Evolutionary conservation across 2,888 invertebrate genomes (phyloP).

Genomic region (Hydraecia micacea): DNA sequence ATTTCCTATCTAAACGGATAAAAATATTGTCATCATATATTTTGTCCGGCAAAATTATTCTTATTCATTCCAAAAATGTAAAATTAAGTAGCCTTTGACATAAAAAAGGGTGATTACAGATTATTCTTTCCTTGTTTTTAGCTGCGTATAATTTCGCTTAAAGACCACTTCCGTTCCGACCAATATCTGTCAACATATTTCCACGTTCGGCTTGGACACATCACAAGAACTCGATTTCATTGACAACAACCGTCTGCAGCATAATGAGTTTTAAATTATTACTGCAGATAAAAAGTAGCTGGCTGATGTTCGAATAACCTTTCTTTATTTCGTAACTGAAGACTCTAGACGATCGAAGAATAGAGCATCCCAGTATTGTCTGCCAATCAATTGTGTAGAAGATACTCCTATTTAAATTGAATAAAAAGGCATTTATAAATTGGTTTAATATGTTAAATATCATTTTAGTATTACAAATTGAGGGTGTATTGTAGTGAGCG

Average conservation of each 20-base stretch:
- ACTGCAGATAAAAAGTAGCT: conserved; percentile 88
- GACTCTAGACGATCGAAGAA: conserved; percentile 74
- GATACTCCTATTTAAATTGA: conserved; percentile 52
- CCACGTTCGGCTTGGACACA: conserved; percentile 86
- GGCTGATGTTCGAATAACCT: conserved; percentile 82
- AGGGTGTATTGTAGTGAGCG: conserved; percentile 60
- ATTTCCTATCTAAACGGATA: conserved; percentile 10
- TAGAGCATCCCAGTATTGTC: conserved; percentile 54
- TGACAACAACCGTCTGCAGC: conserved; percentile 86
- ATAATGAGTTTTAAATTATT: conserved; percentile 90
- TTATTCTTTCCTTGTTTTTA: conserved; percentile 87
- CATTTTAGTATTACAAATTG: conserved; percentile 57
- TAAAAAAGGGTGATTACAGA: conserved; percentile 80
- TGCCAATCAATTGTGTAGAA: conserved; percentile 50
- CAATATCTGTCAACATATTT: conserved; percentile 90
- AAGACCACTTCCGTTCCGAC: conserved; percentile 88
- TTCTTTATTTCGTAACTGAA: conserved; percentile 83
- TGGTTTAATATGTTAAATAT: conserved; percentile 47
- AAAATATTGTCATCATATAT: conserved; percentile 15
- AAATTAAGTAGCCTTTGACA: conserved; percentile 78
- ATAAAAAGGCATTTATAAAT: conserved; percentile 45
- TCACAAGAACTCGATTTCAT: conserved; percentile 90
- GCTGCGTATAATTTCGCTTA: conserved; percentile 87
- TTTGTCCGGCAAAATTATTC: conserved; percentile 28
- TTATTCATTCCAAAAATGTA: conserved; percentile 56